Evolutionary conservation across 30 jellyfish, hydroid and myxozoan genomes (phyloP).

Genomic region (Hydra vulgaris): DNA sequence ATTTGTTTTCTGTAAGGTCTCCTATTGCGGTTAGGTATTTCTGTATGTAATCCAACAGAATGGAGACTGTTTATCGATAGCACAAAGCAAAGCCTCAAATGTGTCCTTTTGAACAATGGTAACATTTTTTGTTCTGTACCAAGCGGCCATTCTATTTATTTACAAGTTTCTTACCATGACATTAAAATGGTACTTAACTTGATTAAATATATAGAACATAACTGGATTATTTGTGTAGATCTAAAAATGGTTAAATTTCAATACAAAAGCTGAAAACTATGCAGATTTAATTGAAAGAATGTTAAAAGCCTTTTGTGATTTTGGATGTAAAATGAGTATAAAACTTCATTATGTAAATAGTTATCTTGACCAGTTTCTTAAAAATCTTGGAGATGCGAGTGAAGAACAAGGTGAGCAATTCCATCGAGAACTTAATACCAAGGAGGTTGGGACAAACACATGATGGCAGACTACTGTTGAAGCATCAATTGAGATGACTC

Average conservation of each 20-base stretch:
- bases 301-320: background rate
- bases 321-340: background rate
- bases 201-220: background rate
- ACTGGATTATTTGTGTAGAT: slow-evolving; percentile 13
- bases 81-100: background rate
- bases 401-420: background rate
- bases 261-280: background rate
- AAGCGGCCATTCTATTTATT: background rate
- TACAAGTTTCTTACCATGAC: background rate
- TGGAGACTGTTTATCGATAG: too few species aligned
- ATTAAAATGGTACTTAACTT: background rate
- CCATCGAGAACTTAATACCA: background rate
- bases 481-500: background rate
- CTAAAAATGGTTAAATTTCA: slow-evolving; percentile 2
- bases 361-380: too few species aligned
- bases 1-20: too few species aligned
- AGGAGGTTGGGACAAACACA: background rate
- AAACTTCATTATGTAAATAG: background rate
- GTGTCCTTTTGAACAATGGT: background rate
- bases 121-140: background rate
- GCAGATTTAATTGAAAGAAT: background rate
- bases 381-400: background rate
- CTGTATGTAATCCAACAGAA: too few species aligned
- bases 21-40: too few species aligned
- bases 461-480: background rate